Evolutionary conservation across 2,888 invertebrate species (phyloP).

Genomic region (Drosophila aldrichi): DNA sequence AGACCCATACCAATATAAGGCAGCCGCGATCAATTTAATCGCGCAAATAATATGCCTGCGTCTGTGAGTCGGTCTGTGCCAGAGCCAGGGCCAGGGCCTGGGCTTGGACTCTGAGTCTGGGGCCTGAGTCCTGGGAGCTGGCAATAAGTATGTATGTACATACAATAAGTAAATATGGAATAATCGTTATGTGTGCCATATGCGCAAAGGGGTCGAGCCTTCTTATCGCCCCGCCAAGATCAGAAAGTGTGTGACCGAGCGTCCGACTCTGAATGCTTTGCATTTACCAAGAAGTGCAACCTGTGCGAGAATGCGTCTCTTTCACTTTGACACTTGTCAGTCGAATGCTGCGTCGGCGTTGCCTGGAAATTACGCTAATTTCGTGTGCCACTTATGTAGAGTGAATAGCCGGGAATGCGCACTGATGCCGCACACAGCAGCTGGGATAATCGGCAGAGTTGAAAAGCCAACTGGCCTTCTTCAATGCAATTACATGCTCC

Average conservation of each 20-base stretch:
- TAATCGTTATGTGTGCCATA: slow-evolving; percentile 75
- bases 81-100: not conserved
- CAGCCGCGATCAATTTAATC: slow-evolving; percentile 83
- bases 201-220: slow-evolving; percentile 57
- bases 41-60: slow-evolving; percentile 82
- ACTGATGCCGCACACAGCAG: slow-evolving; percentile 37
- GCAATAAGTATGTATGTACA: slow-evolving; percentile 61
- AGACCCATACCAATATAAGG: slow-evolving; percentile 37
- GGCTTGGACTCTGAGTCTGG: slow-evolving; percentile 1
- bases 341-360: slow-evolving; percentile 54
- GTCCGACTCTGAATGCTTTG: slow-evolving; percentile 51
- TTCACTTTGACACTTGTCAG: slow-evolving; percentile 79
- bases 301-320: slow-evolving; percentile 69
- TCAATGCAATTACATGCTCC: slow-evolving; percentile 68
- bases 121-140: slow-evolving; percentile 51
- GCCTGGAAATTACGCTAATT: slow-evolving; percentile 79
- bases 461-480: slow-evolving; percentile 64
- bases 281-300: slow-evolving; percentile 77
- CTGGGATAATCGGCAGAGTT: slow-evolving; percentile 80
- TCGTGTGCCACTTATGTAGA: slow-evolving; percentile 67
- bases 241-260: slow-evolving; percentile 76
- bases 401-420: slow-evolving; percentile 52
- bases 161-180: slow-evolving; percentile 84
- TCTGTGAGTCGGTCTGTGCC: slow-evolving; percentile 8
- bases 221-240: slow-evolving; percentile 69